Evolutionary conservation across 2,797 vertebrate genomes (phyloP), one percentile per base, ranked within the genome.

Genomic region (Pseudomugil gertrudae): DNA sequence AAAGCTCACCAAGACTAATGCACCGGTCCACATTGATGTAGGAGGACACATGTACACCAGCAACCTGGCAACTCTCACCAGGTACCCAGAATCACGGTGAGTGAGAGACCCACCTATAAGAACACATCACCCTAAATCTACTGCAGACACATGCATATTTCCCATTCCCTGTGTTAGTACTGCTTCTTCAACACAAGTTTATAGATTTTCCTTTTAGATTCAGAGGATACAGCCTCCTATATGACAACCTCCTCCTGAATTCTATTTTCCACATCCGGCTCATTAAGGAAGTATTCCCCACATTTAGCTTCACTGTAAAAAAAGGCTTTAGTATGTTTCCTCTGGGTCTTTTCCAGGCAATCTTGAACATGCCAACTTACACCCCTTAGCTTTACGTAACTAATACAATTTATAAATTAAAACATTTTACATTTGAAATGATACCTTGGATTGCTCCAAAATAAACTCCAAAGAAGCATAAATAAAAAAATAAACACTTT

Each of bases 41-140:
- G 98, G 98, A 71, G 98, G 98, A 77, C 97, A 98, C 88, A 97
- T 98, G 96, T 99, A 98, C 71, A 98, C 98, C 92, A 98, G 98
- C 94, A 99, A 96, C 92, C 90, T 99, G 91, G 95, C 96, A 60
- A 99, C 97, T 23, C 95, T 99, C 82, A 98, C 96, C 83, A 98
- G 96, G 93, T 99, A 96, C 84, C 96, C 97, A 0, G 96, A 96
- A 73, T 98, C 97, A 83, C 96, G 97, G 97, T 98, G 94, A 95
- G 80, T 26, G 17, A 10, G 4, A 27, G 4, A 4, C 13, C 60
- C 33, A n/a, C 9, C 26, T 17, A 62, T 40, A 11, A 21, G n/a
- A 9, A 47, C n/a, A 47, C 9, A 9, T 47, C 3, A 4, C 9
- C 15, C 1, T 35, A 43, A 11, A 52, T 5, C 13, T 9, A 29